phyloP scores from a whole-genome alignment of 2,888 invertebrate genomes.

The Biston betularia region DNA sequence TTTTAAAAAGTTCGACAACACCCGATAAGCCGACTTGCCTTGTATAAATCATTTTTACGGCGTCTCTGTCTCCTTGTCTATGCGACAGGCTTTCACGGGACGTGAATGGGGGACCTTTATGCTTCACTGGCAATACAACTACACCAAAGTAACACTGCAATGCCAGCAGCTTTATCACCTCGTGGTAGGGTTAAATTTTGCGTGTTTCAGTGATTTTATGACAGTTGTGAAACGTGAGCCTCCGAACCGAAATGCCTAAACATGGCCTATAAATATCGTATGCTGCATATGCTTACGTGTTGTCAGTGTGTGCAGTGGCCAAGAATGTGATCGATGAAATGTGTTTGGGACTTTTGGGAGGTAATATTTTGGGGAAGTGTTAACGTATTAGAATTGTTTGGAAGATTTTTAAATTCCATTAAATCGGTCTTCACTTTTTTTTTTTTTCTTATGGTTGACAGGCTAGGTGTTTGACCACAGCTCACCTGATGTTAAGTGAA shows the following conservation, averaged over 20 bases:
- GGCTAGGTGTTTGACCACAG: too few relatives aligned
- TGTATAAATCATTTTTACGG: slow-evolving; percentile 82
- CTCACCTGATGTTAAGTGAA: too few relatives aligned
- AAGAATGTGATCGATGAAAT: slow-evolving; percentile 52
- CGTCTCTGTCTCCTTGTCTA: slow-evolving; percentile 71
- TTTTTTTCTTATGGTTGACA: too few relatives aligned
- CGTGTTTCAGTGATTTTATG: slow-evolving; percentile 20
- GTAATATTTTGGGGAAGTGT: slow-evolving; percentile 36
- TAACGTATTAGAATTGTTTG: slow-evolving; percentile 34
- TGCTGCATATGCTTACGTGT: slow-evolving; percentile 59
- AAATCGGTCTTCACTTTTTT: too few relatives aligned
- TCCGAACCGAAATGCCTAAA: slow-evolving; percentile 72
- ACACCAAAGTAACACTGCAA: slow-evolving; percentile 40
- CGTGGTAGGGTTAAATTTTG: slow-evolving; percentile 50
- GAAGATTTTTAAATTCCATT: slow-evolving; percentile 18
- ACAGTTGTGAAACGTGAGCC: slow-evolving; percentile 50
- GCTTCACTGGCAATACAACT: slow-evolving; percentile 64
- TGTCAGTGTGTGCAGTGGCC: slow-evolving; percentile 51
- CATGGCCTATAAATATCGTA: slow-evolving; percentile 77
- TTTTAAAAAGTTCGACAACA: slow-evolving; percentile 70
- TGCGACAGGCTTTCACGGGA: slow-evolving; percentile 77
- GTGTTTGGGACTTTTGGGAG: slow-evolving; percentile 43
- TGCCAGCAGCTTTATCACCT: slow-evolving; percentile 37
- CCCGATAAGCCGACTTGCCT: slow-evolving; percentile 72
- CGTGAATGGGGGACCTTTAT: slow-evolving; percentile 77